Conservation (phyloP, 2,888 invertebrate genomes). For the Alloplasta piceator region DNA sequence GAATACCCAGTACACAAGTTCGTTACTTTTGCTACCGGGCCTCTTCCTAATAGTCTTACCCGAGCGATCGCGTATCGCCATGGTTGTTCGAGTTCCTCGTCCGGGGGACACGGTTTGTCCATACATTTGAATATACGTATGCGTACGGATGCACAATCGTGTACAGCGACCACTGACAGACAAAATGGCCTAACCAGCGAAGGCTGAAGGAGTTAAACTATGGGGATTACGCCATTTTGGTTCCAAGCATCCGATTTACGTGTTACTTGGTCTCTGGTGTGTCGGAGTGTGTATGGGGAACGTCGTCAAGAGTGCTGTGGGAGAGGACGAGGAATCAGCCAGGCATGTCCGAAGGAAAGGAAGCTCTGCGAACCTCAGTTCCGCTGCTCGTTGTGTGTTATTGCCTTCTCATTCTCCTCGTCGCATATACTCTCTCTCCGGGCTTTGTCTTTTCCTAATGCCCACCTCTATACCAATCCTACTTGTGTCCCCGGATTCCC, state of each 20-base stretch:
- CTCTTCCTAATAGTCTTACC: constrained; percentile 73
- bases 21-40: constrained; percentile 38
- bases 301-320: constrained; percentile 75
- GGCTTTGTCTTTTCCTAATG: constrained; percentile 60
- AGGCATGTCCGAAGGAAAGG: constrained; percentile 82
- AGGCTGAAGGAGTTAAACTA: no score
- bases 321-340: constrained; percentile 81
- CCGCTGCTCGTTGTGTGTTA: constrained; percentile 78
- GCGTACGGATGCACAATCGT: constrained; percentile 33
- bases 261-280: constrained; percentile 19
- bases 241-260: neutral
- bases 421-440: constrained; percentile 47
- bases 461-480: constrained; percentile 48
- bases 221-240: no score
- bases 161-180: neutral
- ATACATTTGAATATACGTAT: neutral
- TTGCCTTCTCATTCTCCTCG: constrained; percentile 66
- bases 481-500: constrained; percentile 41
- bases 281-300: constrained; percentile 44
- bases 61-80: constrained; percentile 75
- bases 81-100: constrained; percentile 68
- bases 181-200: no score
- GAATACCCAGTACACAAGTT: neutral
- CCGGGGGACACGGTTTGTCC: constrained; percentile 10
- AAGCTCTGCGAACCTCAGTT: constrained; percentile 83